Evolutionary conservation across 2,113 vertebrate genomes (phyloP).

Genomic region (Cheilinus undulatus): DNA sequence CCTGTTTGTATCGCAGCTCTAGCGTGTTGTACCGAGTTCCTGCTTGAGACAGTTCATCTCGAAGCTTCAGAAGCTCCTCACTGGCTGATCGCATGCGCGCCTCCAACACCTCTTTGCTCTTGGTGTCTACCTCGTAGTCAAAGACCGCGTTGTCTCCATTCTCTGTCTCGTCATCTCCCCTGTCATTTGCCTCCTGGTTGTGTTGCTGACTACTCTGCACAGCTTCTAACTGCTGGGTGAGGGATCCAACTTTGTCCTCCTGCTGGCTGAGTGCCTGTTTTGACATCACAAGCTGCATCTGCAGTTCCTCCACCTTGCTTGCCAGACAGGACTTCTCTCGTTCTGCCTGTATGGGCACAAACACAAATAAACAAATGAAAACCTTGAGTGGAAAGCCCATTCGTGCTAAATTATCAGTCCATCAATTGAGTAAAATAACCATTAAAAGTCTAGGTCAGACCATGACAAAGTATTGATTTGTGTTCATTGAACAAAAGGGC

Average conservation of each 20-base stretch:
- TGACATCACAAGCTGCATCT: slow-evolving; percentile 82
- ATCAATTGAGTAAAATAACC: neutral
- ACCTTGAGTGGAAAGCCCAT: neutral
- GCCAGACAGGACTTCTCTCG: slow-evolving; percentile 82
- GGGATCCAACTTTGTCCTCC: slow-evolving; percentile 79
- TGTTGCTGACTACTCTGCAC: slow-evolving; percentile 63
- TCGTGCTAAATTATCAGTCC: neutral
- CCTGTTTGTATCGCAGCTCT: slow-evolving; percentile 80
- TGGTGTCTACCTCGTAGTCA: slow-evolving; percentile 81
- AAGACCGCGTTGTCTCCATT: slow-evolving; percentile 54
- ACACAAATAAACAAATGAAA: neutral
- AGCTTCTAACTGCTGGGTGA: slow-evolving; percentile 80
- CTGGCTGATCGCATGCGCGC: slow-evolving; percentile 77
- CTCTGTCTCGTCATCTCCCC: slow-evolving; percentile 28
- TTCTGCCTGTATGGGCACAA: slow-evolving; percentile 76
- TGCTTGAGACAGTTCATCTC: slow-evolving; percentile 83
- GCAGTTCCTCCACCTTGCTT: slow-evolving; percentile 84
- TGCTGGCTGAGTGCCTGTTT: slow-evolving; percentile 83
- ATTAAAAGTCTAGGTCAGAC: neutral
- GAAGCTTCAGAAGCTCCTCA: slow-evolving; percentile 80
- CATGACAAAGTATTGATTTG: neutral
- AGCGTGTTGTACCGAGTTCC: slow-evolving; percentile 75
- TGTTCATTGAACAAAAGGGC: slow-evolving; percentile 15
- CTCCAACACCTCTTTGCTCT: slow-evolving; percentile 82
- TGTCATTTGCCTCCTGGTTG: slow-evolving; percentile 38